phyloP scores from a whole-genome alignment of 2,888 invertebrate species.

The Athrips mouffetella region DNA sequence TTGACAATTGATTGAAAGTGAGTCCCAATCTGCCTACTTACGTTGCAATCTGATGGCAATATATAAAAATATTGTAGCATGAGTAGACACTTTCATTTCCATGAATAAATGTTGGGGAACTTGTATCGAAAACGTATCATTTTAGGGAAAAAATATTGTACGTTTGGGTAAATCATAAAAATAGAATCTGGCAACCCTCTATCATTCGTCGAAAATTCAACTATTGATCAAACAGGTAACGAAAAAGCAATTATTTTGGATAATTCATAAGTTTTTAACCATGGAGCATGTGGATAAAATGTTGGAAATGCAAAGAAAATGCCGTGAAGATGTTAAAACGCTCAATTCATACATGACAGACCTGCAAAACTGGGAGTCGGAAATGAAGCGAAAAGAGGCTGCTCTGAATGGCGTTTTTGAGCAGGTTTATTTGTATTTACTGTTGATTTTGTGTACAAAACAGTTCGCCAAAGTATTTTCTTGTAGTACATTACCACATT shows the following conservation, averaged over 20 bases:
- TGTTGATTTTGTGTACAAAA: not conserved
- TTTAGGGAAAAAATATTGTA: too few relatives aligned
- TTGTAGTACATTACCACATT: not conserved
- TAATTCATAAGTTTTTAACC: conserved; percentile 25
- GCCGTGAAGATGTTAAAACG: conserved; percentile 84
- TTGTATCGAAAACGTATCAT: too few relatives aligned
- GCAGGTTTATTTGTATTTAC: conserved; percentile 58
- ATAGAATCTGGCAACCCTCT: too few relatives aligned
- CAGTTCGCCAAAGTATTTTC: not conserved
- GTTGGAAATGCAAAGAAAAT: conserved; percentile 82
- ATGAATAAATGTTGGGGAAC: too few relatives aligned
- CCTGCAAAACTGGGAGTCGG: conserved; percentile 83
- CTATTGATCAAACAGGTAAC: conserved; percentile 56
- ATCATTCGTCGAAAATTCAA: conserved; percentile 26
- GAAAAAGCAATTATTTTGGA: conserved; percentile 19
- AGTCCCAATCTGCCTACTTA: too few relatives aligned
- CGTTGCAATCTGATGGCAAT: too few relatives aligned
- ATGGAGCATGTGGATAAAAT: conserved; percentile 83
- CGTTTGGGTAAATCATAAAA: conserved; percentile 15
- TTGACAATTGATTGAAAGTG: too few relatives aligned
- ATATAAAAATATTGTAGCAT: too few relatives aligned
- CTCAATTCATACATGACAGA: conserved; percentile 84
- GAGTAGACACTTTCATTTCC: too few relatives aligned
- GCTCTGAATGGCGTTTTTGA: conserved; percentile 70
- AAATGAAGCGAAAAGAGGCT: conserved; percentile 85